phyloP scores from a whole-genome alignment of 2,113 vertebrate species.

The Larimichthys polyactis region DNA sequence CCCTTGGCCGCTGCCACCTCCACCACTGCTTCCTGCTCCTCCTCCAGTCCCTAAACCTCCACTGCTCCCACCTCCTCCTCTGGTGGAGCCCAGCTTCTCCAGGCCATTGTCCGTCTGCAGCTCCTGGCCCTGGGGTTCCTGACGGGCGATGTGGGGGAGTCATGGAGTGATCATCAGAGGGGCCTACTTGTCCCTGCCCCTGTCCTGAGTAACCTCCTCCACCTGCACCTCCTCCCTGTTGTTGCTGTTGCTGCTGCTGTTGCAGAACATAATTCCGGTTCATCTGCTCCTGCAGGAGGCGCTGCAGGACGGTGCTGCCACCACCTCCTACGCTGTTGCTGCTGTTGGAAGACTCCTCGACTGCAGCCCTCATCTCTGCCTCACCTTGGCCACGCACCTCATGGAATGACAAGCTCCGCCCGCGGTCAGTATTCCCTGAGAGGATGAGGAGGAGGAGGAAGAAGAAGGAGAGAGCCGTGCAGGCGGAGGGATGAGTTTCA shows the following conservation, averaged over 20 bases:
- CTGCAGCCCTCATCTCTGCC: conserved; percentile 94
- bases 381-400: conserved; percentile 84
- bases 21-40: conserved; percentile 69
- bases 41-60: conserved; percentile 75
- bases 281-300: conserved; percentile 98
- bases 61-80: conserved; percentile 82
- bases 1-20: conserved; percentile 80
- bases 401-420: conserved; percentile 88
- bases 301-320: conserved; percentile 91
- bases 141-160: conserved; percentile 93
- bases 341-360: conserved; percentile 89
- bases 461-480: not conserved
- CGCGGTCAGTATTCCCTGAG: conserved; percentile 88
- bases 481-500: not conserved
- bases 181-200: conserved; percentile 71
- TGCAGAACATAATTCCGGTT: conserved; percentile 91
- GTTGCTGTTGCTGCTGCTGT: conserved; percentile 81
- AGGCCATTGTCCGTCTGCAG: conserved; percentile 94
- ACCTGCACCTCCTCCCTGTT: not conserved
- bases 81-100: conserved; percentile 91
- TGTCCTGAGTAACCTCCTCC: conserved; percentile 76
- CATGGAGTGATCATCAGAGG: conserved; percentile 90
- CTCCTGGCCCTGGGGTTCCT: conserved; percentile 99
- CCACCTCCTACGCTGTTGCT: conserved; percentile 86
- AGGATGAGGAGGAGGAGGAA: conserved; percentile 4